These are phyloP conservation scores for Pogoniulus pusillus DNA, from an alignment of 2,797 vertebrate genomes.

Conservation along the genomic window DNA sequence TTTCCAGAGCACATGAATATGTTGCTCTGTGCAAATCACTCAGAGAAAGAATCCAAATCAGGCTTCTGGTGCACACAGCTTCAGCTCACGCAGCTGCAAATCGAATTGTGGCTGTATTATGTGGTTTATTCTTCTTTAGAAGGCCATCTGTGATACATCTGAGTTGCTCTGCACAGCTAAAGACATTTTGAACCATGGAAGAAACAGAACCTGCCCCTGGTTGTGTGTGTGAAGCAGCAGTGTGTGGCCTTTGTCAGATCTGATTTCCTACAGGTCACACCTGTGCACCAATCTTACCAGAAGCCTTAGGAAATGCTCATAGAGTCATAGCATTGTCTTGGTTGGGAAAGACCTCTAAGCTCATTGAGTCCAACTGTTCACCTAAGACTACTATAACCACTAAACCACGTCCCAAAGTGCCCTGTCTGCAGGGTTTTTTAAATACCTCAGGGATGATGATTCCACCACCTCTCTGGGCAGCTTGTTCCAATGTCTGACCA, in stretches of 20 bases:
- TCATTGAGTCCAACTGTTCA: too few species aligned
- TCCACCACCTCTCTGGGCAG: too few species aligned
- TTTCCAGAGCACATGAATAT: slow-evolving; percentile 2
- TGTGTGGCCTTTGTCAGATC: background rate
- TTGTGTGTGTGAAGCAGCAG: too few species aligned
- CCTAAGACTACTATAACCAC: too few species aligned
- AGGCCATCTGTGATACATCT: slow-evolving; percentile 4
- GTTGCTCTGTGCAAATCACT: background rate
- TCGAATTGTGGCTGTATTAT: background rate
- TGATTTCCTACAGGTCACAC: background rate
- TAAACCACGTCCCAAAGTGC: too few species aligned
- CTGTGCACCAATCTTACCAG: background rate
- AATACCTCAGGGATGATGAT: too few species aligned
- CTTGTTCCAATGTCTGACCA: too few species aligned
- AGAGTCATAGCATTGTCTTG: too few species aligned
- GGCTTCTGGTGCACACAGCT: background rate
- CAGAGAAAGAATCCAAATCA: slow-evolving; percentile 8
- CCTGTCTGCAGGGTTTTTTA: too few species aligned
- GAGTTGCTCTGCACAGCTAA: background rate
- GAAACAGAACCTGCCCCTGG: background rate
- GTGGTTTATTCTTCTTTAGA: slow-evolving; percentile 6
- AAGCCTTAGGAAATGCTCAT: background rate
- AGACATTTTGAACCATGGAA: background rate
- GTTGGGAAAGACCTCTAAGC: too few species aligned
- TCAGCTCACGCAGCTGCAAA: slow-evolving; percentile 41